phyloP scores from a whole-genome alignment of 2,888 invertebrate genomes.

The Scaptomyza caliginosa region DNA sequence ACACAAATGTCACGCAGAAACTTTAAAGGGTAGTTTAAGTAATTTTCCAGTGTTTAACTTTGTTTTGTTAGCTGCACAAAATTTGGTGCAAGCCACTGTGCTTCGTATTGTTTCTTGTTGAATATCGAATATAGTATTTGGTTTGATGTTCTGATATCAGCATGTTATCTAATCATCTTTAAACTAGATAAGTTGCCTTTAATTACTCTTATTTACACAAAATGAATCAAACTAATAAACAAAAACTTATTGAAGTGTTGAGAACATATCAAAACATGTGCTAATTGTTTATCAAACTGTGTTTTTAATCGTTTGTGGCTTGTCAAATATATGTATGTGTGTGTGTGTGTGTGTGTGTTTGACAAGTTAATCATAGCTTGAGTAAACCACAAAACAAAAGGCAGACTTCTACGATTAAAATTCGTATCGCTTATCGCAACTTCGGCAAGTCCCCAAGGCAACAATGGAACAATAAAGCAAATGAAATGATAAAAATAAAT shows the following conservation, averaged over 20 bases:
- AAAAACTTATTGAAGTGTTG: constrained; percentile 9
- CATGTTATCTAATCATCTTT: constrained; percentile 25
- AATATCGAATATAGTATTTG: too few relatives aligned
- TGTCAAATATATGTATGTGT: background rate
- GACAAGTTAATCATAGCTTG: constrained; percentile 36
- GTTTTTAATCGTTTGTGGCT: constrained; percentile 17
- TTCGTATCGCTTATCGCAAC: constrained; percentile 36
- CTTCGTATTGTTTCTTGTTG: too few relatives aligned
- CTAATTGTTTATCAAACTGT: constrained; percentile 34
- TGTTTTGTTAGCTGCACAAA: too few relatives aligned
- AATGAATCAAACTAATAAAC: background rate
- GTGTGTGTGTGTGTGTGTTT: background rate
- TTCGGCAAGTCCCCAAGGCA: constrained; percentile 21
- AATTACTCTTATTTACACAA: constrained; percentile 16
- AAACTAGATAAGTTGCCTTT: constrained; percentile 9
- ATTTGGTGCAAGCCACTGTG: too few relatives aligned
- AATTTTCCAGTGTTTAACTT: background rate
- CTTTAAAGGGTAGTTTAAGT: background rate
- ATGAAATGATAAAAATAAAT: constrained; percentile 24
- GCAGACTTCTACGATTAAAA: background rate
- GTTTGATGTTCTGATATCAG: too few relatives aligned
- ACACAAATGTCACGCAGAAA: background rate
- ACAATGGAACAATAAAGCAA: constrained; percentile 14
- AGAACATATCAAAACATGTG: constrained; percentile 26
- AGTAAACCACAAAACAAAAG: background rate